Conservation (phyloP, 2,113 vertebrate species). For the Perognathus longimembris region DNA sequence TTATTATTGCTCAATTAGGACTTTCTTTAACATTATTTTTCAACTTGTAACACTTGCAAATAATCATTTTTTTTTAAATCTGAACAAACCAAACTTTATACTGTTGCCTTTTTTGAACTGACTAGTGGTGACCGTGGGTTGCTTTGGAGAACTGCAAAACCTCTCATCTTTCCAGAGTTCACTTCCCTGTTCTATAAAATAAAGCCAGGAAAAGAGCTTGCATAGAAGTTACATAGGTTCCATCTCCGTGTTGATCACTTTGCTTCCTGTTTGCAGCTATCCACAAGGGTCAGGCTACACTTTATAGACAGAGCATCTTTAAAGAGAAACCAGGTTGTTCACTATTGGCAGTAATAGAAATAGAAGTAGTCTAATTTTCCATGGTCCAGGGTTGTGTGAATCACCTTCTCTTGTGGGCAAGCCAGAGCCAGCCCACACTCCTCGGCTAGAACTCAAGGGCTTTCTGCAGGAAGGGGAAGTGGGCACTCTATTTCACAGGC, state of each 20-base stretch:
- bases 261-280: constrained; percentile 33
- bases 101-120: constrained; percentile 56
- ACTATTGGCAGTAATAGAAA: constrained; percentile 12
- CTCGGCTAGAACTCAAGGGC: background rate
- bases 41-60: constrained; percentile 67
- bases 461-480: background rate
- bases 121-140: background rate
- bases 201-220: constrained; percentile 34
- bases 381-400: background rate
- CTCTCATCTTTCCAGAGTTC: constrained; percentile 50
- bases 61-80: constrained; percentile 47
- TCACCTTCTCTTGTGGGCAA: background rate
- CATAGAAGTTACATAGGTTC: background rate
- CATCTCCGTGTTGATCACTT: background rate
- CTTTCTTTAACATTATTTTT: constrained; percentile 69
- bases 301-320: constrained; percentile 17
- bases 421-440: background rate
- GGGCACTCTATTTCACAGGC: background rate
- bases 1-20: constrained; percentile 81
- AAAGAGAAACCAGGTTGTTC: constrained; percentile 19
- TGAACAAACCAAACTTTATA: constrained; percentile 31
- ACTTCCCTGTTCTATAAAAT: background rate
- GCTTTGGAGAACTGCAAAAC: constrained; percentile 48
- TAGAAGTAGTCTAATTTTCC: constrained; percentile 53
- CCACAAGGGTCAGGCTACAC: background rate